Evolutionary conservation across 2,113 vertebrate genomes (phyloP).

Genomic region (Piliocolobus tephrosceles): DNA sequence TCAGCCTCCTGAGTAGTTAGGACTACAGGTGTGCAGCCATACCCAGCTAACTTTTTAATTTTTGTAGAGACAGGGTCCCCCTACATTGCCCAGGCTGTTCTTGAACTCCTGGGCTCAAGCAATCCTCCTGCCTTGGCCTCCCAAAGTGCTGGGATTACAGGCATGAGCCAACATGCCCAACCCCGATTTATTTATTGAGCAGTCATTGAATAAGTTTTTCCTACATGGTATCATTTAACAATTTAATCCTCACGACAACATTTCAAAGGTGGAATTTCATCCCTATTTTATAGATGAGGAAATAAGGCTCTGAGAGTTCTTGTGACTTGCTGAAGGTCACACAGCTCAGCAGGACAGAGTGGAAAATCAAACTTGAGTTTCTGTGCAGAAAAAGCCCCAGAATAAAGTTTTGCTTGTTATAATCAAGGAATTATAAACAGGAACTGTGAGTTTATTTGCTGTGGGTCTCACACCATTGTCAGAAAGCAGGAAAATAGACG

Average conservation of each 20-base stretch:
- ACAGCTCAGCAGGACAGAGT: not conserved
- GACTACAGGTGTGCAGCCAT: not conserved
- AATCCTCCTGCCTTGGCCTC: not conserved
- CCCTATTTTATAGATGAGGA: not conserved
- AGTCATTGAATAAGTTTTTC: not conserved
- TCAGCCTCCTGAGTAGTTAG: not conserved
- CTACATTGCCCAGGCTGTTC: not conserved
- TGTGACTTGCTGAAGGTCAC: not conserved
- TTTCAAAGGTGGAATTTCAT: not conserved
- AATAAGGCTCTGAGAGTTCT: not conserved
- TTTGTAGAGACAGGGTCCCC: not conserved
- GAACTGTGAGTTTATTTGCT: not conserved
- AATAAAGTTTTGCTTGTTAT: not conserved
- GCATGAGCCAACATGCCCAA: not conserved
- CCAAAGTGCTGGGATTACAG: not conserved
- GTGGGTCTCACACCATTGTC: not conserved
- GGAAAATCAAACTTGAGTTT: not conserved
- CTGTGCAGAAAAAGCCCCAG: not conserved
- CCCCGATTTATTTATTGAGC: not conserved
- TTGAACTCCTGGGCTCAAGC: not conserved
- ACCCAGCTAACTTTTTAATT: not conserved
- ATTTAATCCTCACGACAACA: not conserved
- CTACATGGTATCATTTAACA: not conserved
- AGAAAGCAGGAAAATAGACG: constrained; percentile 12
- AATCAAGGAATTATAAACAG: not conserved